These are phyloP conservation scores for Lasioglossum leucozonium DNA, from an alignment of 2,888 invertebrate genomes.

Conservation along the genomic window DNA sequence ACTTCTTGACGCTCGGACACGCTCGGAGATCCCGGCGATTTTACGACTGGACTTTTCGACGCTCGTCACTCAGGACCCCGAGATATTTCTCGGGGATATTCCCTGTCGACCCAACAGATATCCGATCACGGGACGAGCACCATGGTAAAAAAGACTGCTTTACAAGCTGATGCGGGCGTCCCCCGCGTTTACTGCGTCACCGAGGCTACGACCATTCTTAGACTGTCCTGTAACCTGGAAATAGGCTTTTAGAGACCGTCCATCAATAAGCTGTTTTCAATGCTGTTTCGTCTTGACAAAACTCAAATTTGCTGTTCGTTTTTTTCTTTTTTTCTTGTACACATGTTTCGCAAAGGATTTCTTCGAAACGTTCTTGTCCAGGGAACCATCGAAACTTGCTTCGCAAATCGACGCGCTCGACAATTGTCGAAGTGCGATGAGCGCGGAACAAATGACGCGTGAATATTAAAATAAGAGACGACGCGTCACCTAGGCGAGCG, in stretches of 20 bases:
- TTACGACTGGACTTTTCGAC: conserved; percentile 48
- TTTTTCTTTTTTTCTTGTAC: background rate
- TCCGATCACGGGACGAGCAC: background rate
- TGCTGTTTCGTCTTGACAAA: background rate
- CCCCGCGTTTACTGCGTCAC: background rate
- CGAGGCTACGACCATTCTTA: background rate
- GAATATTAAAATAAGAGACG: too few relatives aligned
- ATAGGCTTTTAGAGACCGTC: background rate
- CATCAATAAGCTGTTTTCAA: background rate
- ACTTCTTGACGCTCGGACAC: conserved; percentile 49
- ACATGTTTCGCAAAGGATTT: too few relatives aligned
- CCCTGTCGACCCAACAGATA: background rate
- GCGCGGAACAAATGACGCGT: too few relatives aligned
- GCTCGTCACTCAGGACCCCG: background rate
- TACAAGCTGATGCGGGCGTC: background rate
- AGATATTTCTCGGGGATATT: conserved; percentile 7
- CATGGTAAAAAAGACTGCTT: background rate
- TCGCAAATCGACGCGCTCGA: background rate
- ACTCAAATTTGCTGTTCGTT: background rate
- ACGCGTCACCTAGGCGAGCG: too few relatives aligned
- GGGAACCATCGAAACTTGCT: background rate
- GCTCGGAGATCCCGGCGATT: background rate
- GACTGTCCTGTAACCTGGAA: background rate
- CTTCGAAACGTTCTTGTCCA: too few relatives aligned
- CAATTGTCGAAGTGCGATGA: too few relatives aligned